A percentile compares a stretch with the other conserved stretches of the same genome.
Evolutionary conservation across 1,140 invertebrate genomes (phyloP).

Genomic region (Panagrolaimus sp.): DNA sequence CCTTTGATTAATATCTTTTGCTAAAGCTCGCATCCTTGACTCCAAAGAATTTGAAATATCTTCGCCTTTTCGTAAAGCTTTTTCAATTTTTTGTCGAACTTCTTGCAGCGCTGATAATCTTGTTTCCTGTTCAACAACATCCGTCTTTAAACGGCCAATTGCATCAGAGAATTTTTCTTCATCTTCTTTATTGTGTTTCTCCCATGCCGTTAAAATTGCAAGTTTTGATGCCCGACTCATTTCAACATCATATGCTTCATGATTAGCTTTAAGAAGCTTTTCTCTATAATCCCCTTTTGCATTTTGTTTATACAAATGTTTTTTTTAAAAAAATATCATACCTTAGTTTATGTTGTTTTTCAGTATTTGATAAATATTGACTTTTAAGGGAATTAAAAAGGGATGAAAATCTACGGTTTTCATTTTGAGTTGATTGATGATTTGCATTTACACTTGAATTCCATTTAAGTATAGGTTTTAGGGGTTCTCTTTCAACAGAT

Average conservation of each 20-base stretch:
- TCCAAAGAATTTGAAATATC: slow-evolving; percentile 49
- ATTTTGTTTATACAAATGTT: slow-evolving; percentile 16
- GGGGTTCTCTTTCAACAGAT: slow-evolving; percentile 9
- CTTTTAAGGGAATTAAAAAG: slow-evolving; percentile 55
- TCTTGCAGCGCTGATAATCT: slow-evolving; percentile 40
- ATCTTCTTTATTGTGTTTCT: slow-evolving; percentile 43
- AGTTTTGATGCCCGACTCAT: slow-evolving; percentile 47
- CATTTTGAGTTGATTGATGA: slow-evolving; percentile 18
- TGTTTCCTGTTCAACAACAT: slow-evolving; percentile 43
- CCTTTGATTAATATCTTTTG: slow-evolving; percentile 50
- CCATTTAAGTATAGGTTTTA: slow-evolving; percentile 12
- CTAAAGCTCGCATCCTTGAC: slow-evolving; percentile 41
- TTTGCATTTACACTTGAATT: slow-evolving; percentile 7
- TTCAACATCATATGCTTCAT: slow-evolving; percentile 54
- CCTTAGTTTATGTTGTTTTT: slow-evolving; percentile 53
- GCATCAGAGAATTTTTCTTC: slow-evolving; percentile 47
- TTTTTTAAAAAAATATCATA: slow-evolving; percentile 23
- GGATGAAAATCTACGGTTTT: slow-evolving; percentile 42
- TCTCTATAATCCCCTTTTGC: slow-evolving; percentile 32
- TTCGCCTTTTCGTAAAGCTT: slow-evolving; percentile 44
- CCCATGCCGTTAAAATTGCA: slow-evolving; percentile 55
- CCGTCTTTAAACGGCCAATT: slow-evolving; percentile 47
- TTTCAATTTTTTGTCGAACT: slow-evolving; percentile 49
- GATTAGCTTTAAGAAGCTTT: slow-evolving; percentile 50
- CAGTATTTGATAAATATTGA: slow-evolving; percentile 48